A percentile compares a stretch with the other conserved stretches of the same genome.
These are phyloP conservation scores for Grallaria varia DNA, from an alignment of 2,113 vertebrate species.

Conservation along the genomic window DNA sequence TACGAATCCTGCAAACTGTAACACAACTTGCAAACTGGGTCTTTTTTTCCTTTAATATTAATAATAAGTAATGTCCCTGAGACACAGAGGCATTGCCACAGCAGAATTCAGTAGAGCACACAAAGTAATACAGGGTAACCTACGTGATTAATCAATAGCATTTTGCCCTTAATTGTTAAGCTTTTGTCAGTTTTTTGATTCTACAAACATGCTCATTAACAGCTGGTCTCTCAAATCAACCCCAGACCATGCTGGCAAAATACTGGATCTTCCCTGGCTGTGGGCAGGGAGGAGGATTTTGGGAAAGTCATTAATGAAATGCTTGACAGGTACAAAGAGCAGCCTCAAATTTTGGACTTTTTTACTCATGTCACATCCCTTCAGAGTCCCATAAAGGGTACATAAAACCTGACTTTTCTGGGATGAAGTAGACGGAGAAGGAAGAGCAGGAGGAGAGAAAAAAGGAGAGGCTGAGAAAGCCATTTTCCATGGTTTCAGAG, in stretches of 20 bases:
- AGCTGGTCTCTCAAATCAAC: not conserved
- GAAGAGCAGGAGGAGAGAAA: not conserved
- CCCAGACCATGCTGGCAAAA: not conserved
- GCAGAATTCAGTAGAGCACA: not conserved
- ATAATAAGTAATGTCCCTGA: fast-evolving
- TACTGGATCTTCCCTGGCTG: not conserved
- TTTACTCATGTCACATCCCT: not conserved
- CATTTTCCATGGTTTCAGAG: not conserved
- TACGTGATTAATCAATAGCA: not conserved
- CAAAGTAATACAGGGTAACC: not conserved
- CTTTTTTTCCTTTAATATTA: not conserved
- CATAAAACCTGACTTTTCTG: not conserved
- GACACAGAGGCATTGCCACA: not conserved
- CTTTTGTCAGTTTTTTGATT: not conserved
- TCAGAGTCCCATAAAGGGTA: not conserved
- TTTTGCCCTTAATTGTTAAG: not conserved
- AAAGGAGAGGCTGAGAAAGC: not conserved
- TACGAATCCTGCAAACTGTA: not conserved
- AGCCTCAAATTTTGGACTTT: not conserved
- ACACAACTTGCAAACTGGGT: not conserved
- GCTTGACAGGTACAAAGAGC: not conserved
- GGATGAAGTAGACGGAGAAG: not conserved
- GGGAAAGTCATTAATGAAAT: not conserved
- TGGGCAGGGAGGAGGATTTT: not conserved
- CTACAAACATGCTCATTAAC: not conserved